phyloP scores from a whole-genome alignment of 2,797 vertebrate species.

The Ptychobarbus kaznakovi region DNA sequence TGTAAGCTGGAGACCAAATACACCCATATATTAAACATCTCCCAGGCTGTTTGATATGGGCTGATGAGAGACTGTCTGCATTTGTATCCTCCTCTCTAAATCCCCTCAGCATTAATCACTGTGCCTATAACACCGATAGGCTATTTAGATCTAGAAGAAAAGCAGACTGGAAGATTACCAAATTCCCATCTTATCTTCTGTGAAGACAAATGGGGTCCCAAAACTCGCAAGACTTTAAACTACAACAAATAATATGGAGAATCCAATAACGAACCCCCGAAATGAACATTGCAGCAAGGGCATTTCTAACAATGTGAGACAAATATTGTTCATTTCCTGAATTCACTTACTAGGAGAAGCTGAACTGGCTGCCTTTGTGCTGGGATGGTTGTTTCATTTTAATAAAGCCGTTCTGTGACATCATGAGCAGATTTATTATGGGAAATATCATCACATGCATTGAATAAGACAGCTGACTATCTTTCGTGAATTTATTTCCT shows the following conservation, averaged over 20 bases:
- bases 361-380: neutral
- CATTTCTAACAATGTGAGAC: constrained; percentile 39
- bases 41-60: constrained; percentile 74
- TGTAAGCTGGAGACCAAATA: constrained; percentile 81
- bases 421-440: neutral
- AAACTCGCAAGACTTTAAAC: constrained; percentile 43
- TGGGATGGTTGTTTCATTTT: neutral
- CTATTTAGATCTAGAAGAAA: constrained; percentile 68
- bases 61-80: constrained; percentile 79
- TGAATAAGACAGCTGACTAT: neutral
- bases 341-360: constrained; percentile 6
- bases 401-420: constrained; percentile 12
- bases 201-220: constrained; percentile 41
- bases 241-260: constrained; percentile 39
- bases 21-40: constrained; percentile 80
- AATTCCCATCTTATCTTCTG: constrained; percentile 42
- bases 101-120: constrained; percentile 73
- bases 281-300: constrained; percentile 20
- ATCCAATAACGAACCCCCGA: constrained; percentile 34
- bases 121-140: constrained; percentile 66
- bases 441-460: neutral
- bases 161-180: constrained; percentile 46
- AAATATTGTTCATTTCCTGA: neutral
- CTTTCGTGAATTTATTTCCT: neutral
- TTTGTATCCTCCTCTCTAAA: constrained; percentile 76